phyloP scores from a whole-genome alignment of 2,113 vertebrate genomes.

The Cyanocitta stelleri region DNA sequence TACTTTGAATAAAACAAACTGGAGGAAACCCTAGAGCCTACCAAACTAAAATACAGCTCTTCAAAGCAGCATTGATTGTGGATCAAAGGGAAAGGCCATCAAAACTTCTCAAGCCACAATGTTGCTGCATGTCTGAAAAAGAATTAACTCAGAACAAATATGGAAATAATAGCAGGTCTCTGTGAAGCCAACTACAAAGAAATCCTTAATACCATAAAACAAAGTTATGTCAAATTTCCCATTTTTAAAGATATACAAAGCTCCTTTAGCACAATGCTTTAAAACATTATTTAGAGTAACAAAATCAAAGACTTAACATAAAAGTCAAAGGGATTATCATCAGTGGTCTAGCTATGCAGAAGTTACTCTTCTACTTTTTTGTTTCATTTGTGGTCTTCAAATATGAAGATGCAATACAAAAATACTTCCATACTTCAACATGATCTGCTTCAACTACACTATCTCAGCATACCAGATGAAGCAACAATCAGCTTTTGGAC shows the following conservation, averaged over 20 bases:
- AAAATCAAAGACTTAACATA: conserved; percentile 64
- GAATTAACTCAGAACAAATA: conserved; percentile 72
- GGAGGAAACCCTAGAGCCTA: conserved; percentile 52
- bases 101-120: conserved; percentile 61
- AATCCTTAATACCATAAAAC: conserved; percentile 70
- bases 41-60: conserved; percentile 50
- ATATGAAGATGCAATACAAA: conserved; percentile 55
- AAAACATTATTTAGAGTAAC: conserved; percentile 71
- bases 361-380: conserved; percentile 63
- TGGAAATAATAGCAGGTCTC: conserved; percentile 69
- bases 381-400: conserved; percentile 63
- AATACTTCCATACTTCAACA: conserved; percentile 29
- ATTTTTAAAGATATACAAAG: conserved; percentile 63
- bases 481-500: conserved; percentile 57
- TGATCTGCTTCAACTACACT: conserved; percentile 58
- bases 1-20: conserved; percentile 53
- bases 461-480: conserved; percentile 62
- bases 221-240: conserved; percentile 69
- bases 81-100: conserved; percentile 69
- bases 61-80: conserved; percentile 65
- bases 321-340: conserved; percentile 75
- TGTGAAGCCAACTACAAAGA: conserved; percentile 76
- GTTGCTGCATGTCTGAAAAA: conserved; percentile 65
- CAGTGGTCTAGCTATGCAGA: conserved; percentile 54
- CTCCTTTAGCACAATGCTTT: conserved; percentile 61